Evolutionary conservation across 2,888 invertebrate species (phyloP), one percentile per base, ranked within the genome.

Genomic region (Flexamia atlantica): DNA sequence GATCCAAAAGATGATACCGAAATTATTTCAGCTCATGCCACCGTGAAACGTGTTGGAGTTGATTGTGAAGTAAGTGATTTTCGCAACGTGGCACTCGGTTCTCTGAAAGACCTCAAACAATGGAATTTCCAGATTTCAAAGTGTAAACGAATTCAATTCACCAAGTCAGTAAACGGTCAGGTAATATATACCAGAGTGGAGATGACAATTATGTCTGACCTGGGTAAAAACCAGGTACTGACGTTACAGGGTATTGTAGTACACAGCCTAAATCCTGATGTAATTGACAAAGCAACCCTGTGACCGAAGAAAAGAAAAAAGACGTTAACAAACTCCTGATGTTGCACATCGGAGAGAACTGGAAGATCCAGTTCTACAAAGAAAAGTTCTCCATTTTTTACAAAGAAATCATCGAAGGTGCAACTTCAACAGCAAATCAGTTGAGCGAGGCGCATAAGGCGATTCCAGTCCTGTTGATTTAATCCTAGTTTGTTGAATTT

Each of bases 91-190:
- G n/a, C n/a, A n/a, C n/a, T n/a, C n/a, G n/a, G n/a, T n/a, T n/a
- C n/a, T n/a, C 42, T 40, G 7, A 36, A 72, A 68, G 46, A 79
- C 50, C 1, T 79, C 20, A 79, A 79, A 57, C 57, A 79, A 28
- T 50, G 79, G 79, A 79, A 79, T 28, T 79, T 79, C 32, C 79
- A 79, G n/a, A 79, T 79, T 79, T 50, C 30, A n/a, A 79, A 79
- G 17, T 79, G 46, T 50, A 50, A 50, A 64, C 68, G 82, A 68
- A 70, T 82, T 20, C 64, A 68, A 46, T 82, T 82, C 42, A 68
- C 30, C 23, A 82, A 82, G 36, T 25, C 42, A 68, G 57, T 20
- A 82, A 36, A 64, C 25, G 68, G 30, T 70, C 42, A 36, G n/a
- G 42, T 42, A 46, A 68, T 82, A 68, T 70, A 68, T 42, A 70